A percentile compares a stretch with the other conserved stretches of the same genome.
Conservation (phyloP, 2,888 invertebrate genomes). For the Thymelicus acteon region DNA sequence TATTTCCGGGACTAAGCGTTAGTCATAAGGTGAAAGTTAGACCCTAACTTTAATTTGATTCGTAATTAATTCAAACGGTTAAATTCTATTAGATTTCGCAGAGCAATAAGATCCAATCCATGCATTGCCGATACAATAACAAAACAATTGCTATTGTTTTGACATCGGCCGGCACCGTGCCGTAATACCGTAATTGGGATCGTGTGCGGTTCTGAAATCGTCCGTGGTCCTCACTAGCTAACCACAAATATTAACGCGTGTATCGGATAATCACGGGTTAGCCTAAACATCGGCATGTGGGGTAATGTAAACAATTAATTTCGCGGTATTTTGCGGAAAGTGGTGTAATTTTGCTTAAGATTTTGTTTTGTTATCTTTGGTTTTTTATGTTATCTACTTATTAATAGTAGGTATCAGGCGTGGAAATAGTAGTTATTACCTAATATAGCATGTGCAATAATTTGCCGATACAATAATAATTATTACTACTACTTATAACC, state of each 20-base stretch:
- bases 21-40: too few relatives aligned
- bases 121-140: slow-evolving; percentile 12
- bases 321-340: neutral
- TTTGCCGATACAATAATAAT: too few relatives aligned
- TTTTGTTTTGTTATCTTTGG: too few relatives aligned
- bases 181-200: slow-evolving; percentile 25
- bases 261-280: neutral
- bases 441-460: too few relatives aligned
- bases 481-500: too few relatives aligned
- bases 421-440: too few relatives aligned
- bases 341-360: neutral
- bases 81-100: neutral
- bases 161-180: slow-evolving; percentile 9
- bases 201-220: slow-evolving; percentile 26
- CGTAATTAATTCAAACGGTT: neutral
- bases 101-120: slow-evolving; percentile 8
- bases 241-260: neutral
- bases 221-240: neutral
- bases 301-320: slow-evolving; percentile 1
- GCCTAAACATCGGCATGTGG: slow-evolving; percentile 1
- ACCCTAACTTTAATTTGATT: too few relatives aligned
- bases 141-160: slow-evolving; percentile 26
- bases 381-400: too few relatives aligned
- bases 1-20: too few relatives aligned
- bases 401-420: too few relatives aligned